phyloP scores from a whole-genome alignment of 2,113 vertebrate genomes.

The Myotis lucifugus region DNA sequence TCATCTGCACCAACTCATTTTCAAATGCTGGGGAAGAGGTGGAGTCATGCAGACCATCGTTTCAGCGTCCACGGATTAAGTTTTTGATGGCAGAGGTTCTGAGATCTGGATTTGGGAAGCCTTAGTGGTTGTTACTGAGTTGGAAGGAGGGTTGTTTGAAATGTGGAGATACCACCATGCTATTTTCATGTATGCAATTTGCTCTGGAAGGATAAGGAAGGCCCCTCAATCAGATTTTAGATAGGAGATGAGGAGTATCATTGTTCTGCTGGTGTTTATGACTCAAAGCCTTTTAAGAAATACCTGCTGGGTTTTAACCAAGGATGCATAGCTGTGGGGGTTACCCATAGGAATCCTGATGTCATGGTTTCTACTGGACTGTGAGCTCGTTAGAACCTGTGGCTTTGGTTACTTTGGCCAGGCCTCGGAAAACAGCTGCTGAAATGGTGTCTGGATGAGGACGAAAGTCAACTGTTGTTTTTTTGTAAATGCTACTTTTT shows the following conservation, averaged over 20 bases:
- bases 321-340: not conserved
- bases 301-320: not conserved
- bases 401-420: not conserved
- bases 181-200: slow-evolving; percentile 4
- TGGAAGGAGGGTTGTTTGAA: not conserved
- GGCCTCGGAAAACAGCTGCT: not conserved
- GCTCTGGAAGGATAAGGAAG: not conserved
- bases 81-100: not conserved
- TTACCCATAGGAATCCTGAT: not conserved
- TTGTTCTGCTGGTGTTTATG: not conserved
- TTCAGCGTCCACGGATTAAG: not conserved
- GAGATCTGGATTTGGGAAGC: not conserved
- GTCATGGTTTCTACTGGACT: not conserved
- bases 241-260: not conserved
- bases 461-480: not conserved
- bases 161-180: not conserved
- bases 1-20: not conserved
- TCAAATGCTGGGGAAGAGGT: not conserved
- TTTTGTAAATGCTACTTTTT: slow-evolving; percentile 41
- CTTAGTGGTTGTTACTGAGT: not conserved
- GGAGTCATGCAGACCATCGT: not conserved
- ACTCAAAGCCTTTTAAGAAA: slow-evolving; percentile 22
- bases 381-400: not conserved
- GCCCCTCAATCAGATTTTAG: not conserved
- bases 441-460: not conserved